phyloP scores from a whole-genome alignment of 2,888 invertebrate genomes.

The Apodemia mormo region DNA sequence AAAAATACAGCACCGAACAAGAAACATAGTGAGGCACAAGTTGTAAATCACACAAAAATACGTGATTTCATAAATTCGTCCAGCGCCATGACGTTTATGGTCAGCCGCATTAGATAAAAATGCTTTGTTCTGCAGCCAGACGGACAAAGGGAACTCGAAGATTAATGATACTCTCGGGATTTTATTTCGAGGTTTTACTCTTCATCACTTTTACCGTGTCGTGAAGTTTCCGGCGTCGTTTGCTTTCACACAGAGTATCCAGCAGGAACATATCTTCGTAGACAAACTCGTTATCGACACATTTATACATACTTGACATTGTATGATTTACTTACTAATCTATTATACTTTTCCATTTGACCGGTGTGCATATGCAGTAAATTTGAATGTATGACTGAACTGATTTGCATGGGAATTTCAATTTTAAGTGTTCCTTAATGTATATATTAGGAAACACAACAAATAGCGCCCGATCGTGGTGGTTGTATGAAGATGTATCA shows the following conservation, averaged over 20 bases:
- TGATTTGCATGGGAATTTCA: too few species aligned
- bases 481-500: too few species aligned
- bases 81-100: slow-evolving; percentile 28
- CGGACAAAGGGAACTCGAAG: slow-evolving; percentile 24
- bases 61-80: slow-evolving; percentile 30
- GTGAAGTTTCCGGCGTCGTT: slow-evolving; percentile 1
- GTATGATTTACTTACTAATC: not conserved
- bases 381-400: too few species aligned
- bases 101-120: slow-evolving; percentile 28
- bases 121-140: slow-evolving; percentile 22
- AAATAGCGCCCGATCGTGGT: too few species aligned
- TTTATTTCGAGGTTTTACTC: slow-evolving; percentile 22
- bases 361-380: too few species aligned
- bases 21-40: not conserved
- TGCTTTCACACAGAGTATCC: not conserved
- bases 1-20: not conserved
- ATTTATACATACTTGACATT: not conserved
- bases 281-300: not conserved
- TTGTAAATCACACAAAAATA: slow-evolving; percentile 26
- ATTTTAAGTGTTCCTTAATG: too few species aligned
- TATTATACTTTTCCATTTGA: too few species aligned
- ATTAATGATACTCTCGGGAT: slow-evolving; percentile 25
- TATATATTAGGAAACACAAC: too few species aligned
- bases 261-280: not conserved
- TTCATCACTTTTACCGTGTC: slow-evolving; percentile 11